Evolutionary conservation across 2,888 invertebrate genomes (phyloP).

Genomic region (Heliconius cydno): DNA sequence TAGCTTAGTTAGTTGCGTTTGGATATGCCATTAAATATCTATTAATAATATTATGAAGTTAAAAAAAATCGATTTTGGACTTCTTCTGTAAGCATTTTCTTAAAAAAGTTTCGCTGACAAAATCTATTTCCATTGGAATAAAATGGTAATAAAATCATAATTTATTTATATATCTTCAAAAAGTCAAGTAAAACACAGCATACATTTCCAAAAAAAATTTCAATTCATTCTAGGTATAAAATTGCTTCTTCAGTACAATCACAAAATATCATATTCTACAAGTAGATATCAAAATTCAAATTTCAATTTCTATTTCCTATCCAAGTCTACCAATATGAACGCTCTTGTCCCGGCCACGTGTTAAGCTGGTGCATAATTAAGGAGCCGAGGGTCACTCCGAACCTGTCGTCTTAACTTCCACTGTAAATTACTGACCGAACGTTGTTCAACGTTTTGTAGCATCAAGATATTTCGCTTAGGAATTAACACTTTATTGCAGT

Average conservation of each 20-base stretch:
- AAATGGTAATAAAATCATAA: too few relatives aligned
- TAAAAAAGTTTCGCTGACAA: too few relatives aligned
- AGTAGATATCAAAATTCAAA: not conserved
- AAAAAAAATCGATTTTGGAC: too few relatives aligned
- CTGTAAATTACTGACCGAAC: conserved; percentile 32
- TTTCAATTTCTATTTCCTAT: not conserved
- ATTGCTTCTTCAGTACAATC: not conserved
- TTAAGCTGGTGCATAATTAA: conserved; percentile 78
- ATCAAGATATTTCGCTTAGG: conserved; percentile 9
- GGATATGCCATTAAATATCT: too few relatives aligned
- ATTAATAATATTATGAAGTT: too few relatives aligned
- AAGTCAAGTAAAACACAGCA: too few relatives aligned
- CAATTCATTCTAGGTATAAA: too few relatives aligned
- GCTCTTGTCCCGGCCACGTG: conserved; percentile 64
- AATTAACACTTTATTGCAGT: not conserved
- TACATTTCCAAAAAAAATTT: not conserved
- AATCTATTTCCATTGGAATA: too few relatives aligned
- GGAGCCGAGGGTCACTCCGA: conserved; percentile 53
- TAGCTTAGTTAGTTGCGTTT: too few relatives aligned
- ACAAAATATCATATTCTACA: not conserved
- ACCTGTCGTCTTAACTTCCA: conserved; percentile 53
- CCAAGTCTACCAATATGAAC: conserved; percentile 52
- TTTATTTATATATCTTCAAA: too few relatives aligned
- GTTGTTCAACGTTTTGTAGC: conserved; percentile 26
- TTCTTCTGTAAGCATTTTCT: too few relatives aligned